A percentile compares a stretch with the other conserved stretches of the same genome.
Evolutionary conservation across 2,797 vertebrate species (phyloP).

Genomic region (Platyrinchus mystaceus): DNA sequence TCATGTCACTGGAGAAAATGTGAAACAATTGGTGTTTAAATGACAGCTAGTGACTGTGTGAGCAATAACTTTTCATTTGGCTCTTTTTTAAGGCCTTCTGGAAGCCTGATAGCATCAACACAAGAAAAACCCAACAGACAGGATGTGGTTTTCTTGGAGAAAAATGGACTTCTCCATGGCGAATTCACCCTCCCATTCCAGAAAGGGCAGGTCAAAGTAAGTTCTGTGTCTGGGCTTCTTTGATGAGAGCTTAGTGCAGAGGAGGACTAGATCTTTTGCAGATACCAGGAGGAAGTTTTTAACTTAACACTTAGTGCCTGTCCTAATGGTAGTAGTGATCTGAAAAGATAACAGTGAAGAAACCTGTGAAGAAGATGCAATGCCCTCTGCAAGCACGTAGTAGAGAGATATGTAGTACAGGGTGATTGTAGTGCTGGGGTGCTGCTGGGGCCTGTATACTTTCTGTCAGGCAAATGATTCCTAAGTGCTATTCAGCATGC

Average conservation of each 20-base stretch:
- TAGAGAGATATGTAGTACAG: background rate
- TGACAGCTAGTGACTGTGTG: background rate
- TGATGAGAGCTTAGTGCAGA: background rate
- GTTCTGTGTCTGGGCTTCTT: background rate
- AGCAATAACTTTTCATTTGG: background rate
- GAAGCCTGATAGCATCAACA: constrained; percentile 88
- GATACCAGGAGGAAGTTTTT: background rate
- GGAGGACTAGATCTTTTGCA: background rate
- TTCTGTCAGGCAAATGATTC: background rate
- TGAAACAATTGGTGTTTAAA: background rate
- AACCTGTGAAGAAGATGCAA: background rate
- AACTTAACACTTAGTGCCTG: background rate
- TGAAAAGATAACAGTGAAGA: background rate
- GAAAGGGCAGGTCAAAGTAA: constrained; percentile 86
- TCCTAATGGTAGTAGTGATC: background rate
- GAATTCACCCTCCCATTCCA: constrained; percentile 89
- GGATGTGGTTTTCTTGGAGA: constrained; percentile 94
- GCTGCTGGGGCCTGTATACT: background rate
- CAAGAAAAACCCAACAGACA: constrained; percentile 91
- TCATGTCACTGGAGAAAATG: background rate
- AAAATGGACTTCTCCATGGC: constrained; percentile 95
- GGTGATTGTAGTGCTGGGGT: background rate
- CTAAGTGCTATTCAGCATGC: background rate
- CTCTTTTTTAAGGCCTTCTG: constrained; percentile 84
- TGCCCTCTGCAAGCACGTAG: rapidly evolving